Conservation (phyloP, 2,888 invertebrate genomes). For the Pseudanteris insignis region DNA sequence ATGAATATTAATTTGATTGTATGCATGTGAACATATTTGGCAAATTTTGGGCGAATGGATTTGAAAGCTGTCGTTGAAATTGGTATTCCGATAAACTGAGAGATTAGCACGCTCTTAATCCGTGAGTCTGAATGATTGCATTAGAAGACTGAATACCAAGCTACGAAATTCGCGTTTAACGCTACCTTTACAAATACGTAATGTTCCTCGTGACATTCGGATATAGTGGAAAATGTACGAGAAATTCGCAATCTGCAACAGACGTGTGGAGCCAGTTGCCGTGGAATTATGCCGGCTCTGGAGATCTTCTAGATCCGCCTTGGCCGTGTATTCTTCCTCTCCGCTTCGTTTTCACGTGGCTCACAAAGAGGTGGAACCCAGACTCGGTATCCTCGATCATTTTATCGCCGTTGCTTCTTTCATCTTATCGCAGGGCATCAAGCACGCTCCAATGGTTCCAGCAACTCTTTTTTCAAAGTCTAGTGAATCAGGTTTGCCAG, state of each 20-base stretch:
- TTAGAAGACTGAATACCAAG: no score
- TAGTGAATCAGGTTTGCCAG: constrained; percentile 22
- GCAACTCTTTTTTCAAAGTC: constrained; percentile 10
- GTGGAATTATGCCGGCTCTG: constrained; percentile 58
- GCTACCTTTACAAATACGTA: constrained; percentile 17
- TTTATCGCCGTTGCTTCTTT: constrained; percentile 29
- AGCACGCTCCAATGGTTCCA: constrained; percentile 25
- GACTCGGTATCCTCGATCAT: constrained; percentile 29
- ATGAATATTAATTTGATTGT: no score
- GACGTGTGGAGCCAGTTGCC: constrained; percentile 52
- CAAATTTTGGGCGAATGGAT: no score
- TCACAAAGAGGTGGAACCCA: no score
- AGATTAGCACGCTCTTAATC: no score
- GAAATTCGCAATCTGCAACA: constrained; percentile 46
- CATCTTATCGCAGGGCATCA: constrained; percentile 38
- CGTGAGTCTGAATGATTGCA: no score
- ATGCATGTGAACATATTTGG: no score
- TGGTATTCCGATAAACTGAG: no score
- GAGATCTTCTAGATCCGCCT: constrained; percentile 58
- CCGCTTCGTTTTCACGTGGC: no score
- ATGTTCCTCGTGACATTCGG: constrained; percentile 27
- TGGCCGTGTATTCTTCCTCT: constrained; percentile 56
- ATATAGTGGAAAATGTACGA: constrained; percentile 35
- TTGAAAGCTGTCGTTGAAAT: no score
- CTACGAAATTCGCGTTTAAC: constrained; percentile 6